A percentile compares a stretch with the other conserved stretches of the same genome.
Evolutionary conservation across 2,888 invertebrate species (phyloP).

Genomic region (Metellina segmentata): DNA sequence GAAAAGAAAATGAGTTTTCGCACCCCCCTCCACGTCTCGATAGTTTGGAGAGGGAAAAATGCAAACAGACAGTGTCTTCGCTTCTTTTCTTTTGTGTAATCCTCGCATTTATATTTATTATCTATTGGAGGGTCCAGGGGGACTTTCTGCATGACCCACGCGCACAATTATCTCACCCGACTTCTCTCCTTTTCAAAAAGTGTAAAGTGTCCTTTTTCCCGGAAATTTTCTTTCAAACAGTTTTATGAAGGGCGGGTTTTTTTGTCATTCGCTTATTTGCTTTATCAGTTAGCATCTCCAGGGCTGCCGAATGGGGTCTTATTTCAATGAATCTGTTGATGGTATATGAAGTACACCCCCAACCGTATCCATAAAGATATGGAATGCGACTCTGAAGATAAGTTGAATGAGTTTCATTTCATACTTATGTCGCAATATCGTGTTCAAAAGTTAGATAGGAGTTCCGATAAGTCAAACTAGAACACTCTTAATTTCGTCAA

Average conservation of each 20-base stretch:
- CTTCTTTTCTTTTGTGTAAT: conserved; percentile 22
- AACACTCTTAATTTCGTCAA: no score
- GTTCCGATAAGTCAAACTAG: no score
- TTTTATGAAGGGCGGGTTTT: neutral
- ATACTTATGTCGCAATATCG: no score
- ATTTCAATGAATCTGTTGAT: no score
- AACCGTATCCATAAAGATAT: no score
- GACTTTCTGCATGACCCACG: neutral
- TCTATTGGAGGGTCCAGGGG: conserved; percentile 24
- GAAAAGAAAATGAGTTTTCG: conserved; percentile 20
- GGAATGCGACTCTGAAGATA: no score
- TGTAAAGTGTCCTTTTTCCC: neutral
- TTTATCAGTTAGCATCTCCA: neutral
- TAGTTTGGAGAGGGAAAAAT: neutral
- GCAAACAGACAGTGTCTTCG: conserved; percentile 17
- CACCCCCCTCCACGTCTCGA: conserved; percentile 2
- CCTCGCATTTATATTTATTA: conserved; percentile 43
- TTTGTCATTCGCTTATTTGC: neutral
- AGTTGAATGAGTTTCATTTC: no score
- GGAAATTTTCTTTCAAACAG: neutral
- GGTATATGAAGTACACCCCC: no score
- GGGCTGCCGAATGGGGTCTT: no score
- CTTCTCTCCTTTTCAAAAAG: neutral
- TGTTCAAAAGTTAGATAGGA: no score
- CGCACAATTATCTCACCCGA: neutral